Percentiles rank a stretch among this genome's conserved stretches.
phyloP scores from a whole-genome alignment of 2,797 vertebrate genomes.

The Arrhamphus sclerolepis region DNA sequence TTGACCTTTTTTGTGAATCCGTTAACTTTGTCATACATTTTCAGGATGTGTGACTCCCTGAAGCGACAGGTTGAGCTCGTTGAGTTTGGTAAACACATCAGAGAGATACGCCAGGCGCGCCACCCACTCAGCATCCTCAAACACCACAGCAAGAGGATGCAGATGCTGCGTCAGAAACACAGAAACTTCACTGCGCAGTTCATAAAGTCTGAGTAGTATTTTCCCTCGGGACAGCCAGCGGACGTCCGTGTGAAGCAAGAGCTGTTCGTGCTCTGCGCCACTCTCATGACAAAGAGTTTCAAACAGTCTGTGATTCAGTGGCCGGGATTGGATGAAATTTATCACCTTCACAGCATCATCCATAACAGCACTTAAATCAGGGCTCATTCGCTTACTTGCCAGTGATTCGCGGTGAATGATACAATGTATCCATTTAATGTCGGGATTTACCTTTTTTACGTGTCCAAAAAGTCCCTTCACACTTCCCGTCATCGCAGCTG shows the following conservation, averaged over 20 bases:
- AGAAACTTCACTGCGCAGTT: background rate
- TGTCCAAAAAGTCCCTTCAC: background rate
- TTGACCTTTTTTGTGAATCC: background rate
- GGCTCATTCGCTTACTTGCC: background rate
- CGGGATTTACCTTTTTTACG: background rate
- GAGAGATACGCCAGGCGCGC: background rate
- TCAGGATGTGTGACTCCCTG: background rate
- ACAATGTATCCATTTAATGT: background rate
- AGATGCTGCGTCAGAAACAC: background rate
- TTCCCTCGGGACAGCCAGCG: background rate
- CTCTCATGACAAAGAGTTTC: slow-evolving; percentile 1
- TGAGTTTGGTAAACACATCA: background rate
- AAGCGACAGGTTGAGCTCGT: background rate
- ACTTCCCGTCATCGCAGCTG: background rate
- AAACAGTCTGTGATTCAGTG: slow-evolving; percentile 1
- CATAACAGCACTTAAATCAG: background rate
- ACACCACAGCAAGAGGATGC: background rate
- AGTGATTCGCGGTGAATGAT: background rate
- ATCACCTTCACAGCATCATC: slow-evolving; percentile 9
- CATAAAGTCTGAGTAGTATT: background rate
- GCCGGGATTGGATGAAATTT: background rate
- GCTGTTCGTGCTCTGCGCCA: background rate
- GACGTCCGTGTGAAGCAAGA: background rate
- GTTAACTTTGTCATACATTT: slow-evolving; percentile 2
- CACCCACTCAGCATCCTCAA: background rate